Conservation (phyloP, 2,888 invertebrate genomes). For the Caenorhabditis becei region DNA sequence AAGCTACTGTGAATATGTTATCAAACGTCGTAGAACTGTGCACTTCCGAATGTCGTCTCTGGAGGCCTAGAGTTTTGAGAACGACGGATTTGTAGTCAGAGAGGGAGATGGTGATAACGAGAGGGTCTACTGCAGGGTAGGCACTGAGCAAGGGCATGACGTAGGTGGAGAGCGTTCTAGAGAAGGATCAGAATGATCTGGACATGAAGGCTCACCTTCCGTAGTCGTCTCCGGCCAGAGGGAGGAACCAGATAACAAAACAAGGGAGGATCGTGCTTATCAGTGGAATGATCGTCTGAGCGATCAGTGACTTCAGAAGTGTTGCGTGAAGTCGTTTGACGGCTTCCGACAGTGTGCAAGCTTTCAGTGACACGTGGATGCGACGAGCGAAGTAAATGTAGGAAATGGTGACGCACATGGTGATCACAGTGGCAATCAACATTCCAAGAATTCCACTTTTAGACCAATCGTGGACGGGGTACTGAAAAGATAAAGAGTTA, state of each 20-base stretch:
- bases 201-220: conserved; percentile 11
- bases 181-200: background rate
- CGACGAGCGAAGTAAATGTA: conserved; percentile 10
- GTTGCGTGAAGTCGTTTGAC: background rate
- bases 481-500: no score
- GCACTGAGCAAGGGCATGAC: conserved; percentile 33
- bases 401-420: background rate
- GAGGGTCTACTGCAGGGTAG: conserved; percentile 41
- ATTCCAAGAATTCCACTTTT: conserved; percentile 27
- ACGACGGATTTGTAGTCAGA: conserved; percentile 17
- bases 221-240: conserved; percentile 6
- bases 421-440: conserved; percentile 14
- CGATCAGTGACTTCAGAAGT: background rate
- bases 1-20: conserved; percentile 4
- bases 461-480: conserved; percentile 6
- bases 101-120: conserved; percentile 11
- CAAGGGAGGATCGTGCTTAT: conserved; percentile 28
- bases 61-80: background rate
- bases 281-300: conserved; percentile 31
- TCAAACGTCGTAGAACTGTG: background rate
- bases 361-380: conserved; percentile 10
- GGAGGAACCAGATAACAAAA: conserved; percentile 28
- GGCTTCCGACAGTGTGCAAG: conserved; percentile 8
- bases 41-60: background rate
- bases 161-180: conserved; percentile 13